Evolutionary conservation across 2,797 vertebrate genomes (phyloP).

Genomic region (Coregonus sp.): DNA sequence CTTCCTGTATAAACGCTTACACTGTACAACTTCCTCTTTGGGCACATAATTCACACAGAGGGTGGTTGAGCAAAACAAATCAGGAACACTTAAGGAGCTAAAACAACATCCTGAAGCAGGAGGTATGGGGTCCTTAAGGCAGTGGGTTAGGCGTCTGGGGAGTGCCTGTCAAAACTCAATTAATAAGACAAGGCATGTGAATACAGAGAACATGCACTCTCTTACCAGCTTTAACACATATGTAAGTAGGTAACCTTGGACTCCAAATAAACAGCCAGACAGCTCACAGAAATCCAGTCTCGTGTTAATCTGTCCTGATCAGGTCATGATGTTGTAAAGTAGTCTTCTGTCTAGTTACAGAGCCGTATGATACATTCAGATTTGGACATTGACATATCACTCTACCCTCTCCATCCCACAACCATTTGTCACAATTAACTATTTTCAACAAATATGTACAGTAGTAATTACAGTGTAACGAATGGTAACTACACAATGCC

Average conservation of each 20-base stretch:
- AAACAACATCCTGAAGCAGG: slow-evolving; percentile 66
- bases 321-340: background rate
- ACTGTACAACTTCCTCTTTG: slow-evolving; percentile 52
- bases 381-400: background rate
- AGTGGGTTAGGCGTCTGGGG: slow-evolving; percentile 48
- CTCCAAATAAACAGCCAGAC: background rate
- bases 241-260: background rate
- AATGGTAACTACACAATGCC: background rate
- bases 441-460: background rate
- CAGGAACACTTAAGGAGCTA: slow-evolving; percentile 57
- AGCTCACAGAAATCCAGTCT: background rate
- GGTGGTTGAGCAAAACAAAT: slow-evolving; percentile 53
- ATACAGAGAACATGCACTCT: background rate
- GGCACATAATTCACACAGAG: slow-evolving; percentile 60
- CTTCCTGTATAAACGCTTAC: slow-evolving; percentile 59
- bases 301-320: background rate
- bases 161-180: slow-evolving; percentile 58
- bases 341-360: background rate
- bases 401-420: background rate
- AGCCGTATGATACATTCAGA: background rate
- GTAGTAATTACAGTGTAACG: background rate
- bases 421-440: background rate
- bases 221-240: background rate
- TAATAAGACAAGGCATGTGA: slow-evolving; percentile 55
- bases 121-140: slow-evolving; percentile 55